Percentiles rank a stretch among this genome's conserved stretches.
phyloP scores from a whole-genome alignment of 64 coral and sea anemone species.

The Dendronephthya gigantea region DNA sequence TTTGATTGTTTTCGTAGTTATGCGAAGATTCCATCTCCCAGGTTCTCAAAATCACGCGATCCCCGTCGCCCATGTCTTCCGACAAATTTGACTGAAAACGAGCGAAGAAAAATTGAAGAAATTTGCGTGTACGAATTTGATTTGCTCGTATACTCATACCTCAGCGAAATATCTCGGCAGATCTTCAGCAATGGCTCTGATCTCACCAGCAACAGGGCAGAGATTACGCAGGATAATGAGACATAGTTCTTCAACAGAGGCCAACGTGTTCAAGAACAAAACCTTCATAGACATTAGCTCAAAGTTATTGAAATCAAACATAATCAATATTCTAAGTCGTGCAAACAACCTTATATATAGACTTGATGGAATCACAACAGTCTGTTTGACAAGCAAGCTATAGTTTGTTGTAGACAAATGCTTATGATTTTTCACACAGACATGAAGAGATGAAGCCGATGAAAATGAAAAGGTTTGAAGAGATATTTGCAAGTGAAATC shows the following conservation, averaged over 20 bases:
- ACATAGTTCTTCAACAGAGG: conserved; percentile 62
- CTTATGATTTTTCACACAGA: background rate
- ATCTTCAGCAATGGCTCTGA: conserved; percentile 63
- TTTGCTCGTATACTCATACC: conserved; percentile 24
- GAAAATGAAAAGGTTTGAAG: no score
- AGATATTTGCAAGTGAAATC: background rate
- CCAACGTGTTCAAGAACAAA: conserved; percentile 81
- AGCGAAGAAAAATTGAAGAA: background rate
- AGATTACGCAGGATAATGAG: conserved; percentile 64
- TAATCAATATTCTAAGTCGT: no score
- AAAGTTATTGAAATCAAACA: no score
- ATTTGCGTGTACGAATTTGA: background rate
- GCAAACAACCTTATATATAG: no score
- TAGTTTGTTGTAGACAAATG: no score
- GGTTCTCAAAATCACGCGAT: conserved; percentile 74
- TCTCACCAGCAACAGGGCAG: conserved; percentile 66
- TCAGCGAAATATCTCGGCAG: conserved; percentile 82
- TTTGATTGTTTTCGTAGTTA: conserved; percentile 94
- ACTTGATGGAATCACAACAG: no score
- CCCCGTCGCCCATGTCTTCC: conserved; percentile 62
- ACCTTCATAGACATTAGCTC: conserved; percentile 36
- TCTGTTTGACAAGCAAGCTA: no score
- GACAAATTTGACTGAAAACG: conserved; percentile 62
- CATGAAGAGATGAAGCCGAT: background rate
- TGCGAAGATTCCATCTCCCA: conserved; percentile 83